Conservation (phyloP, 2,888 invertebrate species). For the Marronus borbonicus region DNA sequence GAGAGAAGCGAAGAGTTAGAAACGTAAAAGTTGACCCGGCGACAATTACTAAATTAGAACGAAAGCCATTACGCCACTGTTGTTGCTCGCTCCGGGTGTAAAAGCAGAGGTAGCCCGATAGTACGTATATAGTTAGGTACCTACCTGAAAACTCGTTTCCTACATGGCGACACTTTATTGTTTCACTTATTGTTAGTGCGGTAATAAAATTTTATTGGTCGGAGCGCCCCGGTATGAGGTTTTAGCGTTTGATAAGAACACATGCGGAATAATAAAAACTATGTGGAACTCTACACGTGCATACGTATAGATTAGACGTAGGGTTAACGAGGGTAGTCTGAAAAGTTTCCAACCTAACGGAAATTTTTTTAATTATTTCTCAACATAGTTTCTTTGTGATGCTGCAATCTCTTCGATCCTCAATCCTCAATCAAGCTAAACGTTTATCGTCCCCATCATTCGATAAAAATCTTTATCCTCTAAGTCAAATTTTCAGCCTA, state of each 20-base stretch:
- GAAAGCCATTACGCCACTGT: constrained; percentile 4
- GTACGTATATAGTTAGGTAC: not conserved
- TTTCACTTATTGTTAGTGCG: constrained; percentile 15
- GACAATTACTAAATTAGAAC: constrained; percentile 1
- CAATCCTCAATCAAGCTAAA: too few relatives aligned
- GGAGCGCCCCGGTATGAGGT: not conserved
- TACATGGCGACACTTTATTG: constrained; percentile 11
- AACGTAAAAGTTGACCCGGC: not conserved
- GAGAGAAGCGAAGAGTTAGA: not conserved
- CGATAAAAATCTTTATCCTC: too few relatives aligned
- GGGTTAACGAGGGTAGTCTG: too few relatives aligned
- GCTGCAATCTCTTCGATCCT: too few relatives aligned
- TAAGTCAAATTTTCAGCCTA: too few relatives aligned
- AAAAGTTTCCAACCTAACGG: too few relatives aligned
- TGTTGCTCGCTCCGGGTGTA: not conserved
- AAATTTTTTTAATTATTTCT: too few relatives aligned
- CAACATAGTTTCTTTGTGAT: too few relatives aligned
- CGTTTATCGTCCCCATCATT: too few relatives aligned
- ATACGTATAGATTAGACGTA: not conserved
- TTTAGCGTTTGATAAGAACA: not conserved
- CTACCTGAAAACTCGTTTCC: constrained; percentile 18
- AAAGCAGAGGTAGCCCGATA: not conserved
- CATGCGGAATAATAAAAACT: constrained; percentile 5
- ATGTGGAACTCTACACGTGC: not conserved
- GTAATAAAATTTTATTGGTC: constrained; percentile 6